phyloP scores from a whole-genome alignment of 2,113 vertebrate genomes.

The Scalopus aquaticus region DNA sequence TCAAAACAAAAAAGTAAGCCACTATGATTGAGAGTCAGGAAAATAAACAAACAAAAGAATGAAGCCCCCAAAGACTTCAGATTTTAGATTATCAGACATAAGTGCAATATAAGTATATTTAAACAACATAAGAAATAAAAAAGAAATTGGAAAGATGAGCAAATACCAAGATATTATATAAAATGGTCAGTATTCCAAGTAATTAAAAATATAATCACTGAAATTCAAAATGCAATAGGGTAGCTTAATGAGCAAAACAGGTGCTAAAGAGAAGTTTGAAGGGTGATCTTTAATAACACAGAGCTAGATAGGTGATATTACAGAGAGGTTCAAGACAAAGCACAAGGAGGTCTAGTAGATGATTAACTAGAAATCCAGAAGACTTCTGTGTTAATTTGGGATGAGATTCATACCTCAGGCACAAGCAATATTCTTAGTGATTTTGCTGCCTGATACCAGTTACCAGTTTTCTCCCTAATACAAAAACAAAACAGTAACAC shows the following conservation, averaged over 20 bases:
- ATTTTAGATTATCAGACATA: neutral
- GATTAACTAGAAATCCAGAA: neutral
- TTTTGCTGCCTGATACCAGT: neutral
- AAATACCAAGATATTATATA: neutral
- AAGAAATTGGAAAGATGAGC: neutral
- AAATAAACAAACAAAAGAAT: neutral
- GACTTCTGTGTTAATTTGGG: neutral
- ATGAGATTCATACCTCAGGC: neutral
- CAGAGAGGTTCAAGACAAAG: neutral
- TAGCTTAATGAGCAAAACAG: neutral
- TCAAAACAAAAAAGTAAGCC: neutral
- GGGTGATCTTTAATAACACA: neutral
- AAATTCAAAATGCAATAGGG: neutral
- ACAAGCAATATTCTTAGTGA: neutral
- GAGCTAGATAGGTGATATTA: neutral
- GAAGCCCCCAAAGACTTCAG: neutral
- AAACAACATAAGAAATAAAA: neutral
- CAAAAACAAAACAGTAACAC: too few relatives aligned
- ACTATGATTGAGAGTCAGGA: neutral
- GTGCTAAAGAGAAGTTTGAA: neutral
- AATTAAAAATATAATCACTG: neutral
- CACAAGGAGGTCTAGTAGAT: neutral
- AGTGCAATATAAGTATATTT: neutral
- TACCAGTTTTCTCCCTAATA: neutral
- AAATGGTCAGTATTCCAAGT: neutral